Percentiles rank a stretch among this genome's conserved stretches.
Evolutionary conservation across 2,888 invertebrate genomes (phyloP).

Genomic region (Platerodrilus igneus): DNA sequence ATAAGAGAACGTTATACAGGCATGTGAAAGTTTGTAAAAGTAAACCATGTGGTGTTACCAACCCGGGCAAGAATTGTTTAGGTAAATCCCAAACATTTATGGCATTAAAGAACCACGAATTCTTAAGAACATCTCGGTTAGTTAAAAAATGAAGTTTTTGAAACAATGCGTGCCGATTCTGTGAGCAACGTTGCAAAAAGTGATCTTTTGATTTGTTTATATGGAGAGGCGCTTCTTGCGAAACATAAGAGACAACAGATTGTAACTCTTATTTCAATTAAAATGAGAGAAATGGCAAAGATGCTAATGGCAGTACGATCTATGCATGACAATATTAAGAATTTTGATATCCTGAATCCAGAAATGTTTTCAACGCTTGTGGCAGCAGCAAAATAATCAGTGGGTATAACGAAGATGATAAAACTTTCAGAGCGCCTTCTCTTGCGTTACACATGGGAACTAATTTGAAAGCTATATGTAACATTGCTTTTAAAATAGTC

Average conservation of each 20-base stretch:
- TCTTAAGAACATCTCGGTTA: constrained; percentile 13
- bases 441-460: constrained; percentile 16
- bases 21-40: constrained; percentile 13
- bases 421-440: constrained; percentile 13
- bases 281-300: constrained; percentile 15
- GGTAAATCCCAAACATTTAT: constrained; percentile 13
- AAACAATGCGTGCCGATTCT: constrained; percentile 13
- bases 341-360: constrained; percentile 14
- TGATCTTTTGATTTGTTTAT: constrained; percentile 17
- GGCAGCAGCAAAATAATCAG: constrained; percentile 14
- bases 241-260: constrained; percentile 16
- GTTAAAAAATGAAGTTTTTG: constrained; percentile 15
- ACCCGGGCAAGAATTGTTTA: constrained; percentile 8
- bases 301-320: constrained; percentile 9
- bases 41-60: constrained; percentile 2
- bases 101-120: constrained; percentile 12
- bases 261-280: constrained; percentile 11
- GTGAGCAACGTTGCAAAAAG: constrained; percentile 12
- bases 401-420: constrained; percentile 9
- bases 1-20: too few species aligned
- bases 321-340: constrained; percentile 3
- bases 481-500: constrained; percentile 12
- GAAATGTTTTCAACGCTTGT: constrained; percentile 12
- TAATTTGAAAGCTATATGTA: constrained; percentile 14
- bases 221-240: constrained; percentile 11